Evolutionary conservation across 2,888 invertebrate genomes (phyloP).

Genomic region (Watsonalla binaria): DNA sequence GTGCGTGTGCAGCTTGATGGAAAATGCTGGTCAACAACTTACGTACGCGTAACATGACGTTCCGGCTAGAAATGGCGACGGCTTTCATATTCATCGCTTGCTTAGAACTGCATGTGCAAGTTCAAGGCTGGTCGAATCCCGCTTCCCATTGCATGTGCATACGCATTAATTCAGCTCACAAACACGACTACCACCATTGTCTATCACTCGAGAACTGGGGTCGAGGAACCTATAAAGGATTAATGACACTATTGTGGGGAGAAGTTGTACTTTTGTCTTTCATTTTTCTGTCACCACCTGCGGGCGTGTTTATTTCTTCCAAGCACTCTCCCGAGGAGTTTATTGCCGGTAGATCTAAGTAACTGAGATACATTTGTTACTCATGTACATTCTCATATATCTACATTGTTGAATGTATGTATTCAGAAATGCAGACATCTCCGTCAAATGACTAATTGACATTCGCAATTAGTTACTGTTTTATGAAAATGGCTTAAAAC

Average conservation of each 20-base stretch:
- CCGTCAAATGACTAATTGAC: no score
- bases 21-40: constrained; percentile 15
- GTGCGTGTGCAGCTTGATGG: constrained; percentile 2
- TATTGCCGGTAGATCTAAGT: not conserved
- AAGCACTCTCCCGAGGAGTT: not conserved
- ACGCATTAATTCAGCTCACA: constrained; percentile 73
- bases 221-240: constrained; percentile 71
- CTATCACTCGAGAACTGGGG: constrained; percentile 64
- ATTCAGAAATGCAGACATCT: no score
- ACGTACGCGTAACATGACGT: constrained; percentile 42
- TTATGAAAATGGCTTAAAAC: no score
- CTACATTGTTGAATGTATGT: no score
- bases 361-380: no score
- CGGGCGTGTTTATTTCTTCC: constrained; percentile 20
- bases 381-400: no score
- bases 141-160: constrained; percentile 71
- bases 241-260: constrained; percentile 70
- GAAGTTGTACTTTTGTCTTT: constrained; percentile 47
- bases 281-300: constrained; percentile 53
- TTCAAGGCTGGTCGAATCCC: constrained; percentile 73
- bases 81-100: constrained; percentile 61
- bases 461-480: no score
- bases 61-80: constrained; percentile 63
- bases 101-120: constrained; percentile 62
- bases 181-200: constrained; percentile 72